Evolutionary conservation across 2,113 vertebrate genomes (phyloP).

Genomic region (Tiliqua scincoides): DNA sequence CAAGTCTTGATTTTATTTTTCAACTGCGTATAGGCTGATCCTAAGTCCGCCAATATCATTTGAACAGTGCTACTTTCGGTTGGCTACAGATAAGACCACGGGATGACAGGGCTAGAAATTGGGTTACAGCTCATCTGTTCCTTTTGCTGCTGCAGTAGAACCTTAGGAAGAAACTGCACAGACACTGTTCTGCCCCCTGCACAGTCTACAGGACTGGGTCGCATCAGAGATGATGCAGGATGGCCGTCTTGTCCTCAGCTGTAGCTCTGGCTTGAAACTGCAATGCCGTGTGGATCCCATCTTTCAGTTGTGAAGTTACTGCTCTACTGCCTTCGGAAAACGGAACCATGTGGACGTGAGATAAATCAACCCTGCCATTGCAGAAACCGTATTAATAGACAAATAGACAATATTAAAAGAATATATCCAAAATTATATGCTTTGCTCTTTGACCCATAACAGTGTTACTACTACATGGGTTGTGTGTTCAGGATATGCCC

Average conservation of each 20-base stretch:
- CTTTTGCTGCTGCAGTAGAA: background rate
- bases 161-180: background rate
- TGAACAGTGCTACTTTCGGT: conserved; percentile 34
- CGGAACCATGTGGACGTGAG: background rate
- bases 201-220: background rate
- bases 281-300: background rate
- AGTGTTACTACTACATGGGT: background rate
- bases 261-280: background rate
- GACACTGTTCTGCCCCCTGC: background rate
- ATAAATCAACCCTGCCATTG: background rate
- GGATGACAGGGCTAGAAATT: conserved; percentile 4
- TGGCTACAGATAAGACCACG: conserved; percentile 18
- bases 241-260: background rate
- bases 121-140: background rate
- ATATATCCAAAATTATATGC: background rate
- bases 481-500: background rate
- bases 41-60: background rate
- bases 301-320: background rate
- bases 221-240: background rate
- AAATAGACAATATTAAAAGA: background rate
- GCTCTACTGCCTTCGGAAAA: background rate
- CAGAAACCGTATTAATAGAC: background rate
- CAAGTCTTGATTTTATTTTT: background rate
- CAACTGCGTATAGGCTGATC: background rate
- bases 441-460: background rate